Evolutionary conservation across 2,888 invertebrate genomes (phyloP).

Genomic region (Pyrrhia umbra): DNA sequence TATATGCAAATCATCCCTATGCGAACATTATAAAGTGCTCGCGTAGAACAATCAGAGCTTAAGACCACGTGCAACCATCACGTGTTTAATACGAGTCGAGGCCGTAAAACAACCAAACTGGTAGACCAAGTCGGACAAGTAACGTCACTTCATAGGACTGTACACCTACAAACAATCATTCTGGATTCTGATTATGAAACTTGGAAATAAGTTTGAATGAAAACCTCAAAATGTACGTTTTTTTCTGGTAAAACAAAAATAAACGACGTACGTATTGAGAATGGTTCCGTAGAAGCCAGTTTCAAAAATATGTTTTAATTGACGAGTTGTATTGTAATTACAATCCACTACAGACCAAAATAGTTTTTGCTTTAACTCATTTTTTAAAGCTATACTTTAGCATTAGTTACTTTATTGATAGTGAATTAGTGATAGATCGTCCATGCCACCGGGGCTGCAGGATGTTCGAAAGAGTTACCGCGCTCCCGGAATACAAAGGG

Average conservation of each 20-base stretch:
- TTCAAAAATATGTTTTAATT: background rate
- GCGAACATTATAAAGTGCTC: slow-evolving; percentile 23
- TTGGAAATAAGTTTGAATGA: slow-evolving; percentile 18
- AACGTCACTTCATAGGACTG: slow-evolving; percentile 28
- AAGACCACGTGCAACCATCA: slow-evolving; percentile 62
- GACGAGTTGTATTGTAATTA: background rate
- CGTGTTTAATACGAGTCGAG: slow-evolving; percentile 60
- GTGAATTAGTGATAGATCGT: no score
- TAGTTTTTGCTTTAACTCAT: background rate
- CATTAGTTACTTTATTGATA: background rate
- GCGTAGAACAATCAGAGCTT: slow-evolving; percentile 43
- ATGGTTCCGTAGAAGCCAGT: slow-evolving; percentile 4
- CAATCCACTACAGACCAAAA: no score
- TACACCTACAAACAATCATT: slow-evolving; percentile 44
- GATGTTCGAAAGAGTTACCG: no score
- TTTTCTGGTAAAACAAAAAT: background rate
- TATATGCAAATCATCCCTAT: no score
- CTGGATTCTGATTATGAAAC: slow-evolving; percentile 26
- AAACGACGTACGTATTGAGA: background rate
- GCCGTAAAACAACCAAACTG: slow-evolving; percentile 56
- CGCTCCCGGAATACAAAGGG: no score
- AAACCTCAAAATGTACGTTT: slow-evolving; percentile 1
- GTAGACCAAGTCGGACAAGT: slow-evolving; percentile 52
- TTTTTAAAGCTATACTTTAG: background rate
- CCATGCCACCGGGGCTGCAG: no score